These are phyloP conservation scores for Tenualosa ilisha DNA, from an alignment of 2,797 vertebrate species.

Conservation along the genomic window DNA sequence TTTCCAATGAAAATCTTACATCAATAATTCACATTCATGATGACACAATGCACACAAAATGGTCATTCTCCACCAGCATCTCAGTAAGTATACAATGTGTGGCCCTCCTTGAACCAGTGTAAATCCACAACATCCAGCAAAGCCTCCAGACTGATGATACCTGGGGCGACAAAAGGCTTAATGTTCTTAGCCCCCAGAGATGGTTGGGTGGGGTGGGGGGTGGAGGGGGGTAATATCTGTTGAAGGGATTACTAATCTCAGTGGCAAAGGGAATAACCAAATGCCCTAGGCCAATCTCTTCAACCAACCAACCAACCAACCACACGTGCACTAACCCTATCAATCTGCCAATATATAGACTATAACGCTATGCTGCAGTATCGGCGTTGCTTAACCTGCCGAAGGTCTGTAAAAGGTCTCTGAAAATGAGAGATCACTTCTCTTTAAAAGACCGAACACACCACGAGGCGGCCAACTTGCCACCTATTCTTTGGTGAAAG, in stretches of 20 bases:
- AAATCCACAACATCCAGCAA: constrained; percentile 46
- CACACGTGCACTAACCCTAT: not conserved
- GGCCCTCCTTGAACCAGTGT: not conserved
- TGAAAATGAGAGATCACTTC: not conserved
- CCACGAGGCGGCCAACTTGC: too few species aligned
- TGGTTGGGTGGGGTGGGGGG: constrained; percentile 7
- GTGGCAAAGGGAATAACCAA: constrained; percentile 5
- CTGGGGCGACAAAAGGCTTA: constrained; percentile 60
- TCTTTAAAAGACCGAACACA: not conserved
- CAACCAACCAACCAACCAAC: not conserved
- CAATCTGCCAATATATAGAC: not conserved
- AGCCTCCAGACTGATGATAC: constrained; percentile 55
- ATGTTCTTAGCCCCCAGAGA: constrained; percentile 64
- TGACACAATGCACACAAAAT: not conserved
- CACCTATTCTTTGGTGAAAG: too few species aligned
- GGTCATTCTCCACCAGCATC: not conserved
- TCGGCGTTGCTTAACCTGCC: not conserved
- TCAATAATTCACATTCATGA: not conserved
- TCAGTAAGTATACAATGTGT: not conserved
- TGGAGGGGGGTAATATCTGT: not conserved
- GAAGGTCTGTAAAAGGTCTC: not conserved
- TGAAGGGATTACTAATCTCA: constrained; percentile 3
- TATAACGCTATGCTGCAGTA: not conserved
- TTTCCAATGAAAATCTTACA: not conserved
- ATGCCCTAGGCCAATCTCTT: not conserved